A percentile compares a stretch with the other conserved stretches of the same genome.
Conservation (phyloP, 1,140 invertebrate species). For the Cotesia chilonis region DNA sequence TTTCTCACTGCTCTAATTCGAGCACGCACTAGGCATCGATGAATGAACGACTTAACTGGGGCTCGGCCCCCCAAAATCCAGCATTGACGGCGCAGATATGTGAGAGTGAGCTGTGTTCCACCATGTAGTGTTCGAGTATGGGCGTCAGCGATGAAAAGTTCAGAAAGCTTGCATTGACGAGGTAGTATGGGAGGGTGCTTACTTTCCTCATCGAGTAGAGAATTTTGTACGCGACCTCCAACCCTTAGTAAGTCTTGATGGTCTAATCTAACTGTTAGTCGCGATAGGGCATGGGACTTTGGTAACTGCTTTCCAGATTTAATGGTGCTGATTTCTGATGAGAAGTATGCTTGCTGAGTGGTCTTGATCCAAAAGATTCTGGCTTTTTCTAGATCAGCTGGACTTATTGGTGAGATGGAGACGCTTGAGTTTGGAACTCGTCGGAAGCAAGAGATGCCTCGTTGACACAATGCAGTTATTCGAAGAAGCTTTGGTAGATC, state of each 20-base stretch:
- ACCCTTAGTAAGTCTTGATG: not conserved
- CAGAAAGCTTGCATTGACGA: not conserved
- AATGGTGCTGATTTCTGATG: not conserved
- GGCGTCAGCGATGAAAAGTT: constrained; percentile 39
- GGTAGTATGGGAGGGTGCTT: constrained; percentile 5
- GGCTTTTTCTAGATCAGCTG: not conserved
- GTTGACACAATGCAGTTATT: not conserved
- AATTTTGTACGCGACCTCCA: not conserved
- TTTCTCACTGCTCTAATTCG: constrained; percentile 1
- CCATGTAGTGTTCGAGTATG: constrained; percentile 45
- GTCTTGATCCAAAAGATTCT: not conserved
- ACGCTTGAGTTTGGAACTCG: not conserved
- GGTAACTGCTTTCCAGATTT: not conserved
- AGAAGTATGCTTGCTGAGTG: not conserved
- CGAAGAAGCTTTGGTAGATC: not conserved
- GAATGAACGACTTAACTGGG: constrained; percentile 41
- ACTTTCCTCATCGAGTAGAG: not conserved
- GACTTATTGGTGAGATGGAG: not conserved
- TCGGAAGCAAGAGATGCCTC: too few species aligned
- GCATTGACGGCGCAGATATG: not conserved
- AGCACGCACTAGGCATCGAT: constrained; percentile 34
- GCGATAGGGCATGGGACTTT: not conserved
- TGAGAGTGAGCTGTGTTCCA: constrained; percentile 32
- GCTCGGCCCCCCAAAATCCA: constrained; percentile 45
- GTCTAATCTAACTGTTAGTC: too few species aligned